A percentile compares a stretch with the other conserved stretches of the same genome.
These are phyloP conservation scores for Phylloscopus collybita DNA, from an alignment of 2,797 vertebrate genomes.

Conservation along the genomic window DNA sequence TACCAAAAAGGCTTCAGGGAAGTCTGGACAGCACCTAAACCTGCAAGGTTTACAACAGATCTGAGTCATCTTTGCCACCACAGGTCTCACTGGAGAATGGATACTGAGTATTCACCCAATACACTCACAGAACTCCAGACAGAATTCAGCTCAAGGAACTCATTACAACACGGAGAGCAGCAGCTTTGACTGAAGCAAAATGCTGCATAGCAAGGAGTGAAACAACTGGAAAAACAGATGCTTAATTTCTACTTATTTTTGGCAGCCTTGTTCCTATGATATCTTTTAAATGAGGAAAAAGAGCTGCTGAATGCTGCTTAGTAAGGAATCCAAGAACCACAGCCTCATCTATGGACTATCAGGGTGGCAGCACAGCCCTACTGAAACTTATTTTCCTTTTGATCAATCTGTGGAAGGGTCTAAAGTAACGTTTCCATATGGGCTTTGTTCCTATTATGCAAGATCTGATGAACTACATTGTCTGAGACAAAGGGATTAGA, in stretches of 20 bases:
- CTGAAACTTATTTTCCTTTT: background rate
- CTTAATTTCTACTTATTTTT: slow-evolving; percentile 47
- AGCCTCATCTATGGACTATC: background rate
- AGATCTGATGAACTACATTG: background rate
- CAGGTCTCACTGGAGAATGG: background rate
- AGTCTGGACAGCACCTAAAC: background rate
- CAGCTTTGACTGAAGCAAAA: slow-evolving; percentile 27
- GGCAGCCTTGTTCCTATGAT: slow-evolving; percentile 2
- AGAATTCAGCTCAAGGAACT: background rate
- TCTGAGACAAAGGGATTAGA: slow-evolving; percentile 12
- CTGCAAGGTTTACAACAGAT: background rate
- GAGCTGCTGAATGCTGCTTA: slow-evolving; percentile 18
- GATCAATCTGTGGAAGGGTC: background rate
- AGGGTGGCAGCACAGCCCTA: background rate
- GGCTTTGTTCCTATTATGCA: background rate
- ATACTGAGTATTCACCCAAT: background rate
- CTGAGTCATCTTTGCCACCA: background rate
- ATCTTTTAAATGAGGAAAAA: background rate
- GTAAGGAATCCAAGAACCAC: background rate
- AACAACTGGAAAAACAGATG: slow-evolving; percentile 25
- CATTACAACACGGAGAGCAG: background rate
- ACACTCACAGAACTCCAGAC: background rate
- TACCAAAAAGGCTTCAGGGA: background rate
- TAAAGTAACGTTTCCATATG: background rate
- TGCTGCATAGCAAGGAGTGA: background rate